These are phyloP conservation scores for Diplazon laetatorius DNA, from an alignment of 2,888 invertebrate species.

Conservation along the genomic window DNA sequence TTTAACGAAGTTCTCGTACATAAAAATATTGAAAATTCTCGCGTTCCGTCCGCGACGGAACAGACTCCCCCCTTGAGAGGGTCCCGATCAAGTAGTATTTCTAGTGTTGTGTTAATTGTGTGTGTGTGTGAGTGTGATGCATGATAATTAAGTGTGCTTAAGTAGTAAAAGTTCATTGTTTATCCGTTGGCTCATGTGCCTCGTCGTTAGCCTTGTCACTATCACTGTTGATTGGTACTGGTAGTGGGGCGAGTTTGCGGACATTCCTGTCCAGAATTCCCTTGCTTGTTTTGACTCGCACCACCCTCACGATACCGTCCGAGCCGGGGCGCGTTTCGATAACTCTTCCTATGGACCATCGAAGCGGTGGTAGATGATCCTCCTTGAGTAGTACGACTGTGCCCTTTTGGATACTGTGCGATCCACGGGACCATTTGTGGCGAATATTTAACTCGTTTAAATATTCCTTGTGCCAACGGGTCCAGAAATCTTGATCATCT, in stretches of 20 bases:
- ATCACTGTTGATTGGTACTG: constrained; percentile 11
- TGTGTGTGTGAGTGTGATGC: background rate
- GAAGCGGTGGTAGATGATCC: constrained; percentile 29
- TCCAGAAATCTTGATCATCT: constrained; percentile 31
- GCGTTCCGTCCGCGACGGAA: background rate
- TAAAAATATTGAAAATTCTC: too few relatives aligned
- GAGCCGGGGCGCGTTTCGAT: background rate
- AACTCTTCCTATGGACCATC: constrained; percentile 29
- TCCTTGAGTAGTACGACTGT: constrained; percentile 31
- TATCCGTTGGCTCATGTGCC: background rate
- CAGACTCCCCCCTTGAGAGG: constrained; percentile 17
- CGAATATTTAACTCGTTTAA: constrained; percentile 58
- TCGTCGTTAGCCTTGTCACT: background rate
- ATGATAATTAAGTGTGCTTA: too few relatives aligned
- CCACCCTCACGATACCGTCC: constrained; percentile 21
- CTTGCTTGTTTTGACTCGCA: constrained; percentile 7
- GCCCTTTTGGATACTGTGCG: constrained; percentile 1
- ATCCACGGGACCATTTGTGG: constrained; percentile 50
- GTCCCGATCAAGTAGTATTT: background rate
- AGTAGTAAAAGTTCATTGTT: too few relatives aligned
- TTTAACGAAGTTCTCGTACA: too few relatives aligned
- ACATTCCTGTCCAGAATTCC: constrained; percentile 12
- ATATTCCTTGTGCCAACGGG: constrained; percentile 49
- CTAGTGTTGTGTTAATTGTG: background rate
- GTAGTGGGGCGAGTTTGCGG: constrained; percentile 42